Percentiles rank a stretch among this genome's conserved stretches.
Conservation (phyloP, 2,888 invertebrate genomes). For the Caenorhabditis panamensis region DNA sequence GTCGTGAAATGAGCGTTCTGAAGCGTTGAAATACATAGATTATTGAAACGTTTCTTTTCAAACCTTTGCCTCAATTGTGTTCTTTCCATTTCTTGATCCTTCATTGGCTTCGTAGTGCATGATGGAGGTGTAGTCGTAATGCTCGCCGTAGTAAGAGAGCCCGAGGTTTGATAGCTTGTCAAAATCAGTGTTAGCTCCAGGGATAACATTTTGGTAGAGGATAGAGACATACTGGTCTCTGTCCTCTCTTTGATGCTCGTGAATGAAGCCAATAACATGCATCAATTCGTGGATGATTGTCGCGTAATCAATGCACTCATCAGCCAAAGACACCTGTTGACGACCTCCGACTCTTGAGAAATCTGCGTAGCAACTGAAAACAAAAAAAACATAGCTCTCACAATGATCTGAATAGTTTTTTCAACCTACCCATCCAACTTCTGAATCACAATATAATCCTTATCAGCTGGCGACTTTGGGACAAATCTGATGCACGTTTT, state of each 20-base stretch:
- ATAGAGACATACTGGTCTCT: conserved; percentile 77
- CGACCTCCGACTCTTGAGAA: conserved; percentile 87
- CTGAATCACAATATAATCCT: conserved; percentile 85
- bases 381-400: too few relatives aligned
- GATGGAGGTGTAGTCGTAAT: conserved; percentile 80
- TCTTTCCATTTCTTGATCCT: conserved; percentile 77
- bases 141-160: conserved; percentile 78
- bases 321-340: conserved; percentile 86
- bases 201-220: conserved; percentile 77
- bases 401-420: too few relatives aligned
- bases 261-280: conserved; percentile 83
- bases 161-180: conserved; percentile 79
- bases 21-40: background rate
- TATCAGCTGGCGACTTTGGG: conserved; percentile 84
- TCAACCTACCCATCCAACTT: conserved; percentile 80
- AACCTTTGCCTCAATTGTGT: conserved; percentile 78
- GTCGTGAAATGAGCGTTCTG: conserved; percentile 71
- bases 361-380: conserved; percentile 87
- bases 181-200: conserved; percentile 80
- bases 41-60: too few relatives aligned
- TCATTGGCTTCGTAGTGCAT: conserved; percentile 78
- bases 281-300: conserved; percentile 88
- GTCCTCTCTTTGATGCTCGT: conserved; percentile 80
- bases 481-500: conserved; percentile 86
- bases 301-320: conserved; percentile 83